Conservation (phyloP, 2,888 invertebrate genomes). For the Dichetophora obliterata region DNA sequence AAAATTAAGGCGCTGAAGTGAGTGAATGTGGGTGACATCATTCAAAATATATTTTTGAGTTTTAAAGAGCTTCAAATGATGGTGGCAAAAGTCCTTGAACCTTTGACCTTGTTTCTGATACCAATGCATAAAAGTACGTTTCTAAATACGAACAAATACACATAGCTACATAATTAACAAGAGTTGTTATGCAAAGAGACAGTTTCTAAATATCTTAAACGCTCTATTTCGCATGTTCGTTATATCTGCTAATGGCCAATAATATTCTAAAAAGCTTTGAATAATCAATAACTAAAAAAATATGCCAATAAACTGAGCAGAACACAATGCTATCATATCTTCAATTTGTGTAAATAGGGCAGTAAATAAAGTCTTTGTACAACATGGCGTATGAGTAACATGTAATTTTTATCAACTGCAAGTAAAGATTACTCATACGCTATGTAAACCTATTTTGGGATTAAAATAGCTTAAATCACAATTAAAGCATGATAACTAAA, state of each 20-base stretch:
- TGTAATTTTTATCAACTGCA: constrained; percentile 29
- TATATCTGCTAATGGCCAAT: background rate
- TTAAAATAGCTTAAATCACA: background rate
- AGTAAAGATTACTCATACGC: constrained; percentile 44
- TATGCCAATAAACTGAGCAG: background rate
- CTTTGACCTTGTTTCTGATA: constrained; percentile 55
- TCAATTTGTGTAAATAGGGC: background rate
- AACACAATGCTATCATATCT: background rate
- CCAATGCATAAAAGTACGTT: no score
- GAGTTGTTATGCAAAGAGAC: background rate
- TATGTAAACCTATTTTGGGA: background rate
- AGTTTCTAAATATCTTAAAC: background rate
- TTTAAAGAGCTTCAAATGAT: background rate
- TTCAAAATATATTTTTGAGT: background rate
- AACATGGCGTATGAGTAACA: constrained; percentile 43
- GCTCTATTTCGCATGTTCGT: background rate
- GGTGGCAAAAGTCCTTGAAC: constrained; percentile 57
- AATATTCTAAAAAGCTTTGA: background rate
- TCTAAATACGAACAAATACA: background rate
- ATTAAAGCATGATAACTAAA: background rate
- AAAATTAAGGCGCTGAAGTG: background rate
- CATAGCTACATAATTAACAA: background rate
- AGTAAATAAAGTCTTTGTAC: background rate
- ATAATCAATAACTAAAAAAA: background rate
- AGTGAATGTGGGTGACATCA: background rate